These are phyloP conservation scores for Meloidogyne hapla DNA, from an alignment of 1,140 invertebrate species.

Conservation along the genomic window DNA sequence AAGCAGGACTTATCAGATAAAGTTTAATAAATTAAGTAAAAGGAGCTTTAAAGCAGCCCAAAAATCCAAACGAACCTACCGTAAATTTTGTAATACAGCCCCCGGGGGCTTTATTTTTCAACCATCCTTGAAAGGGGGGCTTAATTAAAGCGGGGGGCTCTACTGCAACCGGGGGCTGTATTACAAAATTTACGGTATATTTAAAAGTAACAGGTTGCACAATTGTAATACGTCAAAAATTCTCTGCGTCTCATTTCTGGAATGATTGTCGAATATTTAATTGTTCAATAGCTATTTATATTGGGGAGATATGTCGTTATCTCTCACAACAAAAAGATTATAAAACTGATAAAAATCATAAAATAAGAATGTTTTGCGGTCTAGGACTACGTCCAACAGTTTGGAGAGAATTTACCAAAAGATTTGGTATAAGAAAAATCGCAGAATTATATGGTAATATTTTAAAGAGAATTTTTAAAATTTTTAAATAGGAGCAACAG, in stretches of 20 bases:
- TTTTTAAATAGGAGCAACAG: conserved; percentile 72
- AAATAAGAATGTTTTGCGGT: conserved; percentile 15
- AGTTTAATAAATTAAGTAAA: too few species aligned
- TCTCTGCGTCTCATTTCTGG: not conserved
- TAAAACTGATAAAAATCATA: not conserved
- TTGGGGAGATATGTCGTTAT: conserved; percentile 16
- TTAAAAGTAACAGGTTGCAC: not conserved
- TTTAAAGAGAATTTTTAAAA: conserved; percentile 4
- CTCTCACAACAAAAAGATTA: not conserved
- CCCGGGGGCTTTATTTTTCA: too few species aligned
- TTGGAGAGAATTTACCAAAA: conserved; percentile 6
- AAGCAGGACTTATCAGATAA: too few species aligned
- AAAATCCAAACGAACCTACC: too few species aligned
- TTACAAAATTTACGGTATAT: too few species aligned
- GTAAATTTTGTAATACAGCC: too few species aligned
- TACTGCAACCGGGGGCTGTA: too few species aligned
- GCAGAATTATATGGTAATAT: conserved; percentile 84
- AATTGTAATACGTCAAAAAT: not conserved
- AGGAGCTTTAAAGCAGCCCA: too few species aligned
- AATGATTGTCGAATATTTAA: not conserved
- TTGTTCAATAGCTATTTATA: not conserved
- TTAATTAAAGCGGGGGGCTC: too few species aligned
- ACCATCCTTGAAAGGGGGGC: too few species aligned
- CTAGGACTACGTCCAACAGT: not conserved
- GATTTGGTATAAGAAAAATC: conserved; percentile 66